Evolutionary conservation across 2,888 invertebrate species (phyloP).

Genomic region (Napeogenes sylphis): DNA sequence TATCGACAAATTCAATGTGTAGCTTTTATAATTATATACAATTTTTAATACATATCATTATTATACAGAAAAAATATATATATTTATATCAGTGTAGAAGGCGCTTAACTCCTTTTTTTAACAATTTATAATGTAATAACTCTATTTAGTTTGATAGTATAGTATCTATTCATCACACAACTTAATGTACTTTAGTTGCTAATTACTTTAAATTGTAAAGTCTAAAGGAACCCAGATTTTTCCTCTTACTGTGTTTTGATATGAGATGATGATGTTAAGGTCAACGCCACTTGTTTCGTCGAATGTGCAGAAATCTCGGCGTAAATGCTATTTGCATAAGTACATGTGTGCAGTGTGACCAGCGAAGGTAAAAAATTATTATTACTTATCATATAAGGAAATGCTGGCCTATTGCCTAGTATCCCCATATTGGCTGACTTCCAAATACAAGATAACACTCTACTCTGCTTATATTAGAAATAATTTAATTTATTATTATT

Average conservation of each 20-base stretch:
- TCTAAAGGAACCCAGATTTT: constrained; percentile 38
- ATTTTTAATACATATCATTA: too few relatives aligned
- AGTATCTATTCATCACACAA: constrained; percentile 37
- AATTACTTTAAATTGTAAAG: constrained; percentile 40
- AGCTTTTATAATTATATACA: too few relatives aligned
- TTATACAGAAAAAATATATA: too few relatives aligned
- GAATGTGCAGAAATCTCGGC: neutral
- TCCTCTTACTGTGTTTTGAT: constrained; percentile 41
- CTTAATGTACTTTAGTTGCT: constrained; percentile 29
- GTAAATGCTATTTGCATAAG: neutral
- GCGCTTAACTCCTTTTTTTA: constrained; percentile 38
- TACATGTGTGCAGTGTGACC: neutral
- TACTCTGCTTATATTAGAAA: constrained; percentile 29
- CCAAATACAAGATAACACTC: constrained; percentile 44
- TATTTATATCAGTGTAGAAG: neutral
- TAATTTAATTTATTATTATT: constrained; percentile 13
- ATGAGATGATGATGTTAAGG: neutral
- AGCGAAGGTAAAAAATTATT: constrained; percentile 45
- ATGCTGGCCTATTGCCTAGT: constrained; percentile 62
- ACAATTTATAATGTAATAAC: neutral
- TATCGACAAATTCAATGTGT: too few relatives aligned
- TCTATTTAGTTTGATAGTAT: neutral
- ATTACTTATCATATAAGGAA: constrained; percentile 61
- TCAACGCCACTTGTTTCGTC: constrained; percentile 27
- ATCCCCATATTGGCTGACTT: constrained; percentile 47